Evolutionary conservation across 2,113 vertebrate genomes (phyloP).

Genomic region (Bufo bufo): DNA sequence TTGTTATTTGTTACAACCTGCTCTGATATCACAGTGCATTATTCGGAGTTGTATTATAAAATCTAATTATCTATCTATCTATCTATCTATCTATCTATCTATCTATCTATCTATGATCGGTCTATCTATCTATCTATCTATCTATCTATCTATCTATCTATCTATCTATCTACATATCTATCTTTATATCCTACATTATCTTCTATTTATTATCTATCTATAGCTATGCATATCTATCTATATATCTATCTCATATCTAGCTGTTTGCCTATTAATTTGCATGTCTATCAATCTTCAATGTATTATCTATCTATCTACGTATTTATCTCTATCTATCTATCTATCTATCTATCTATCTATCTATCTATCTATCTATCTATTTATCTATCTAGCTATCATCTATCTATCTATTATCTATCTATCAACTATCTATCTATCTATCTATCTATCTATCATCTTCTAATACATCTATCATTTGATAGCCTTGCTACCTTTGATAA

Average conservation of each 20-base stretch:
- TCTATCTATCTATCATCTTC: not conserved
- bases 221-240: not conserved
- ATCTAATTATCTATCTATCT: not conserved
- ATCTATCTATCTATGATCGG: not conserved
- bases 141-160: too few species aligned
- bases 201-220: not conserved
- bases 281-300: not conserved
- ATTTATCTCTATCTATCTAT: not conserved
- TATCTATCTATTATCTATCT: not conserved
- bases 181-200: not conserved
- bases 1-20: not conserved
- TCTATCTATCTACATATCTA: not conserved
- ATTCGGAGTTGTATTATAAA: not conserved
- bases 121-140: too few species aligned
- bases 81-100: conserved; percentile 4
- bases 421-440: not conserved
- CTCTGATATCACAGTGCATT: not conserved
- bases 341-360: not conserved
- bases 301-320: not conserved
- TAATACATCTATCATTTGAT: conserved; percentile 1
- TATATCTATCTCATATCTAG: too few species aligned
- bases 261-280: not conserved
- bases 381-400: not conserved
- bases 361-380: not conserved
- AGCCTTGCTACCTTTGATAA: not conserved